Evolutionary conservation across 2,797 vertebrate species (phyloP), one percentile per base, ranked within the genome.

Genomic region (Epinephelus awoara): DNA sequence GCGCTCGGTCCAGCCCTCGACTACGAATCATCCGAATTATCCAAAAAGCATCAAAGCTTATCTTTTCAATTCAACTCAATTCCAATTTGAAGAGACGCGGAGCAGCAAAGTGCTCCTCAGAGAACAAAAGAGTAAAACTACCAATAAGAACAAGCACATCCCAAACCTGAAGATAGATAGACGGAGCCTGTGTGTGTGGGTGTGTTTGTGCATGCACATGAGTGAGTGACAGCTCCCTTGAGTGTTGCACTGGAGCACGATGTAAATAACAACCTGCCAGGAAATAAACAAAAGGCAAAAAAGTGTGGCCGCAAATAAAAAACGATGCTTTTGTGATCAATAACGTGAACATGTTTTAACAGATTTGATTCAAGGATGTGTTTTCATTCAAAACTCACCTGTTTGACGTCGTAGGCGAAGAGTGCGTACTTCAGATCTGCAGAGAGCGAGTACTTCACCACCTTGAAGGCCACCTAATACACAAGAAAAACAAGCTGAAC

Each of bases 341-440:
- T 15, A 2, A 10, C 7, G 27, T 14, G 7, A 61, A 34, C 29
- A 8, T 34, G 29, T 34, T 34, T 34, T 7, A 1, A 5, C 11
- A 49, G 3, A 14, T 58, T 46, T 54, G 75, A 64, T 72, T 65
- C 12, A 44, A 21, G 4, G 15, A 19, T 5, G 15, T 1, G 0
- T 42, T 82, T 56, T 15, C 1, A 55, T 69, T 25, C 18, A 10
- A 56, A 61, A 58, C 91, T 85, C 80, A 98, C 98, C 96, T 95
- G 97, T 79, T 97, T 98, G 84, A 99, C 95, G 2, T 99, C 97
- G 72, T 99, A 99, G 0, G 97, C 97, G 73, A 99, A 96, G 75
- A 99, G 97, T 27, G 96, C 98, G 6, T 95, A 98, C 91, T 96
- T 96, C 90, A 98, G 93, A 87, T 99, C 98, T 25, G 97, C 96